Evolutionary conservation across 2,113 vertebrate genomes (phyloP).

Genomic region (Zeus faber): DNA sequence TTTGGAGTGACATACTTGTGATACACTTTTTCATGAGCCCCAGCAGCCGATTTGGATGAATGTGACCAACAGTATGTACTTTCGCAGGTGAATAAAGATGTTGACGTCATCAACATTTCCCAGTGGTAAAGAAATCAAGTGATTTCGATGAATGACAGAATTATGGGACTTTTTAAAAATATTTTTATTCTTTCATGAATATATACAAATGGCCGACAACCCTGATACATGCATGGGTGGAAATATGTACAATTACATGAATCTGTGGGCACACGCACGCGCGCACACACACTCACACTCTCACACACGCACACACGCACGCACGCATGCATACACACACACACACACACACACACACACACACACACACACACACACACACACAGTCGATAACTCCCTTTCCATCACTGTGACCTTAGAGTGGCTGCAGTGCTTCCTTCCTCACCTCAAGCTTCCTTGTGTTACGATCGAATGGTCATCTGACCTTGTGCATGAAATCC

Average conservation of each 20-base stretch:
- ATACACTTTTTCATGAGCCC: too few species aligned
- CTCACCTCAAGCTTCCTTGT: conserved; percentile 24
- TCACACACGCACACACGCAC: not conserved
- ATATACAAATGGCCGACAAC: too few species aligned
- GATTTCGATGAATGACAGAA: too few species aligned
- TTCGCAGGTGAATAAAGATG: too few species aligned
- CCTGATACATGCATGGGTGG: too few species aligned
- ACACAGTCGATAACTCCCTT: conserved; percentile 1
- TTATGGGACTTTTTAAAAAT: too few species aligned
- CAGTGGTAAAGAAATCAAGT: too few species aligned
- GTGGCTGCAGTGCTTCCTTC: conserved; percentile 34
- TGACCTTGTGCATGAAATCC: conserved; percentile 27
- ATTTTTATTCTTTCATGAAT: too few species aligned
- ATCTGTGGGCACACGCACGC: not conserved
- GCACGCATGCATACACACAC: not conserved
- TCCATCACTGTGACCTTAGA: conserved; percentile 21
- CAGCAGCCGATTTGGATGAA: too few species aligned
- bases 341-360: conserved; percentile 9
- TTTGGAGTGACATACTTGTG: not conserved
- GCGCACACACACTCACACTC: not conserved
- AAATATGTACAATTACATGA: too few species aligned
- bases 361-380: conserved; percentile 11
- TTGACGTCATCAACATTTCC: too few species aligned
- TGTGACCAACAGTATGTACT: too few species aligned
- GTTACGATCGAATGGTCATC: conserved; percentile 29